Evolutionary conservation across 2,888 invertebrate species (phyloP).

Genomic region (Nomada fucata): DNA sequence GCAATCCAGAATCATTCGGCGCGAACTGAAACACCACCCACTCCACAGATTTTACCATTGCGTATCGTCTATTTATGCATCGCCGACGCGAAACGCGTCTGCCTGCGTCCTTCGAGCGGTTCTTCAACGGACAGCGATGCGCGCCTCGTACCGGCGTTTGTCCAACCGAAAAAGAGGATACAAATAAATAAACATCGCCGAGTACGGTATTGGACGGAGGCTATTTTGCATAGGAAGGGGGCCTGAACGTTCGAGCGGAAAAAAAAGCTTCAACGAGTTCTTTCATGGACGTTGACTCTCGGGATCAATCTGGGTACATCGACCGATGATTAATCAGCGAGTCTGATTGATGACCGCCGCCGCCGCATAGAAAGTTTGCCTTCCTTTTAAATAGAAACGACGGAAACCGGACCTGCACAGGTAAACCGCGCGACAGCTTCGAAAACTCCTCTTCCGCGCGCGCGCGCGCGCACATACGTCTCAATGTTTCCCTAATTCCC

Average conservation of each 20-base stretch:
- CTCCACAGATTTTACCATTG: too few species aligned
- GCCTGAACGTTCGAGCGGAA: constrained; percentile 17
- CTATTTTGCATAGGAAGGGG: constrained; percentile 20
- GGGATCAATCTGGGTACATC: constrained; percentile 26
- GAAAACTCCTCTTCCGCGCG: too few species aligned
- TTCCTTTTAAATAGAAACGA: too few species aligned
- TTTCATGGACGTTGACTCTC: constrained; percentile 35
- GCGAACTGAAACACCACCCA: too few species aligned
- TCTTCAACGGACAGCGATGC: constrained; percentile 35
- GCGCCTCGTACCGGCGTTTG: neutral
- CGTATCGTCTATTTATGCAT: constrained; percentile 10
- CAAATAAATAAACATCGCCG: constrained; percentile 41
- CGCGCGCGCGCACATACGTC: too few species aligned
- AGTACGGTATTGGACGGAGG: constrained; percentile 16
- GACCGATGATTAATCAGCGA: constrained; percentile 21
- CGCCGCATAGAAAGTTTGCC: neutral
- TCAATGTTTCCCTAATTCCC: too few species aligned
- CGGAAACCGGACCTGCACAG: too few species aligned
- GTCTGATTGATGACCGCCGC: constrained; percentile 16
- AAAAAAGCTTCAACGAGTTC: constrained; percentile 35
- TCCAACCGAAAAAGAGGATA: too few species aligned
- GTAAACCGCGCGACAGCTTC: too few species aligned
- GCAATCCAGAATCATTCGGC: too few species aligned
- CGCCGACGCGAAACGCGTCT: constrained; percentile 37
- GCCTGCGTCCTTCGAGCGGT: constrained; percentile 9